Evolutionary conservation across 1,140 invertebrate genomes (phyloP), one percentile per base, ranked within the genome.

Genomic region (Marisa cornuarietis): DNA sequence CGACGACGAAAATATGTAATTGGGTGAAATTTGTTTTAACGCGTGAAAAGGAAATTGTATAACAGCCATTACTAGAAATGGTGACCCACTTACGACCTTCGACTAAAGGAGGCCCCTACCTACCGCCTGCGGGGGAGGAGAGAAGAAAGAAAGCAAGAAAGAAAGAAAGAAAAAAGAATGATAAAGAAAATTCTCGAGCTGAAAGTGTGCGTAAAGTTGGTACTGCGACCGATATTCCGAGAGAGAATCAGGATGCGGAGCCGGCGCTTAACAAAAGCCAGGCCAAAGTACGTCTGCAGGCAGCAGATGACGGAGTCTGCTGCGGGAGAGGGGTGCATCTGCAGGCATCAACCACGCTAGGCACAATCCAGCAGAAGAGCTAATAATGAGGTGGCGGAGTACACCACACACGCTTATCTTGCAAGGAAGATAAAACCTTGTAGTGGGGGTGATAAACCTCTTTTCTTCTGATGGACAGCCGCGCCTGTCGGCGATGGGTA

Each of bases 381-480:
- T 51, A 73, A 73, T 73, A 73, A 73, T 73, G 71, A 52, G 71
- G 71, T 54, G 52, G 52, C 49, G n/a, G 71, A 54, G 71, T 73
- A 73, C 71, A 73, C 20, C 71, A 71, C 71, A 20, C 42, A 24
- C 20, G 71, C 71, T 73, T 73, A 73, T 73, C 71, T 24, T n/a
- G 51, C 51, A 52, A 22, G 42, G 54, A 22, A 54, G 71, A 73
- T 73, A 73, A 73, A 42, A 73, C 71, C 71, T 52, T 73, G 71
- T 73, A 73, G 71, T 51, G 71, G 24, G 71, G 18, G 49, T 20
- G 71, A 73, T 73, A 73, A 73, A 73, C 49, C 10, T 22, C 42
- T 42, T n/a, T n/a, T 22, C 22, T 54, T n/a, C 42, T 73, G 71
- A 73, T 73, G 71, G 71, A 73, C 71, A 54, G 51, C 71, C 13